Percentiles rank a stretch among this genome's conserved stretches.
These are phyloP conservation scores for Hypomecis atomaria DNA, from an alignment of 2,888 invertebrate genomes.

Conservation along the genomic window DNA sequence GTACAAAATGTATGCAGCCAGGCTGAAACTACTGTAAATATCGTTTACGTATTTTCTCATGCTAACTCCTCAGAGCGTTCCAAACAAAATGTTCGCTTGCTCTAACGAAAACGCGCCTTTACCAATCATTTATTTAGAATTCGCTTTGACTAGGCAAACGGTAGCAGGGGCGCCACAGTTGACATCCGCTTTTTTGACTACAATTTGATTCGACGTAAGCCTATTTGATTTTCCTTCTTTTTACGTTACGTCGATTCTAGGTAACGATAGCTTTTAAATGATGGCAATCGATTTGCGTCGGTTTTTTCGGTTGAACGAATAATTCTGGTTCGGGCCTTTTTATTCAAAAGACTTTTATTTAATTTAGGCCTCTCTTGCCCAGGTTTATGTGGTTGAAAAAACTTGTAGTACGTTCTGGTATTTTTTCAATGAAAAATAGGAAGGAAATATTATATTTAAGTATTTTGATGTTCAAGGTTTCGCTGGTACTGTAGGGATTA, in stretches of 20 bases:
- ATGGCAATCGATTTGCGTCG: conserved; percentile 33
- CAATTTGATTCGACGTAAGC: conserved; percentile 43
- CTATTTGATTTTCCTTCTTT: conserved; percentile 43
- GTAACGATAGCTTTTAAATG: conserved; percentile 41
- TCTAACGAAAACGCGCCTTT: neutral
- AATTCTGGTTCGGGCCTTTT: conserved; percentile 17
- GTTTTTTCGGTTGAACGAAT: conserved; percentile 25
- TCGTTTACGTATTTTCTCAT: no score
- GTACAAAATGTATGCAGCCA: no score
- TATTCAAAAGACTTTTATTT: conserved; percentile 28
- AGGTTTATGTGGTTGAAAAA: neutral
- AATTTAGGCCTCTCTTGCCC: conserved; percentile 13
- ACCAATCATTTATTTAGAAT: conserved; percentile 4
- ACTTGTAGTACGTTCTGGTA: neutral
- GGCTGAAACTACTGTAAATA: no score
- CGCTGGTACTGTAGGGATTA: no score
- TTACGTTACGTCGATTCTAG: conserved; percentile 35
- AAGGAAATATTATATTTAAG: neutral
- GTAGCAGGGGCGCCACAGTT: conserved; percentile 32
- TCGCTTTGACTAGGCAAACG: conserved; percentile 15
- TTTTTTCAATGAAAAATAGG: neutral
- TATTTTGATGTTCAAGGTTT: neutral
- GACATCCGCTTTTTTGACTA: conserved; percentile 43
- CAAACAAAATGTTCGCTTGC: neutral
- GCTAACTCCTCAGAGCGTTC: no score